Evolutionary conservation across 1,140 invertebrate species (phyloP), one percentile per base, ranked within the genome.

Genomic region (Lethrus apterus): DNA sequence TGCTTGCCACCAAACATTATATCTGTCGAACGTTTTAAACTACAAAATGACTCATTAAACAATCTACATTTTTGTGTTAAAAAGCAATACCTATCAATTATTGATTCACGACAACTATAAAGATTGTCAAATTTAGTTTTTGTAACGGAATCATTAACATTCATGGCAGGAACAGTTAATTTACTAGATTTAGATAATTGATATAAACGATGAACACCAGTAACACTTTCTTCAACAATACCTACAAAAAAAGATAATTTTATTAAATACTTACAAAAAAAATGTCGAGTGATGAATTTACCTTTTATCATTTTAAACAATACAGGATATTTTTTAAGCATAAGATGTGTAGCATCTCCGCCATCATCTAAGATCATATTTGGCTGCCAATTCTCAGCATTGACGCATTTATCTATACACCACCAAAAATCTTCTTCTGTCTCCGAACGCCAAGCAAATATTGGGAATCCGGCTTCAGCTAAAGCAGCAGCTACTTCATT

Each of bases 81-180:
- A n/a, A n/a, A n/a, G n/a, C n/a, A 5, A 78, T 70, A 93, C 89
- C 89, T 86, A 68, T 91, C 88, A 56, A 92, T 78, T 56, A 92
- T 87, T 43, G 84, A 87, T 70, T 92, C 88, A 19, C 87, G 75
- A 68, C 91, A 95, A 54, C 87, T 90, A 66, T 95, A 95, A 15
- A 95, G 73, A 70, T 94, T 98, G 66, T 98, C 94, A 68, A 96
- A 98, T 74, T 97, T 98, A n/a, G 92, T 97, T 77, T 98, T 98
- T 0, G 93, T 98, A 5, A 98, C 93, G 15, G 91, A 95, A 71
- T 98, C 94, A 65, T 98, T 98, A 20, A 98, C 93, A 71, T 98
- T 98, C 91, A 98, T 98, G 1, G 95, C 94, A 2, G 94, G 94
- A n/a, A 97, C 91, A 10, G 85, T 86, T 26, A 98, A 71, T 70